Evolutionary conservation across 1,140 invertebrate species (phyloP).

Genomic region (Onthophagus taurus): DNA sequence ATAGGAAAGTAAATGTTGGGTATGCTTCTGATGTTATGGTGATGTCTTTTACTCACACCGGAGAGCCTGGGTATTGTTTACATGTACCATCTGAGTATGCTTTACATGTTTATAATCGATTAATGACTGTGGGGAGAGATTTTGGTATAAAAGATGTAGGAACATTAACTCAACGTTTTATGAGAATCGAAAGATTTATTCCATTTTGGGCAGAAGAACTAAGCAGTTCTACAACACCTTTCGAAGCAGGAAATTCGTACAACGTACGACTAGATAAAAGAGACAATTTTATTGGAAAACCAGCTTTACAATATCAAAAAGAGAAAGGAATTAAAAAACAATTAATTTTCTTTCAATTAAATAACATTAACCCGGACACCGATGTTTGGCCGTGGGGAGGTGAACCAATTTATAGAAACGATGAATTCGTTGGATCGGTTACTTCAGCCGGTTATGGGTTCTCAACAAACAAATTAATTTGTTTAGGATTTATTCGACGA

Average conservation of each 20-base stretch:
- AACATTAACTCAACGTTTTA: slow-evolving; percentile 61
- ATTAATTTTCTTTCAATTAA: slow-evolving; percentile 63
- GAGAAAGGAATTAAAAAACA: slow-evolving; percentile 55
- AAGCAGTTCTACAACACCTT: slow-evolving; percentile 62
- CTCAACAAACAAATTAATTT: slow-evolving; percentile 50
- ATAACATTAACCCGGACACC: slow-evolving; percentile 60
- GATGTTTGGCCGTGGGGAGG: slow-evolving; percentile 76
- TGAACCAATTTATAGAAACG: slow-evolving; percentile 65
- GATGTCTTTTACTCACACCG: slow-evolving; percentile 74
- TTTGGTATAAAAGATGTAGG: slow-evolving; percentile 69
- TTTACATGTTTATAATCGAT: slow-evolving; percentile 65
- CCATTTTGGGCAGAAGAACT: slow-evolving; percentile 62
- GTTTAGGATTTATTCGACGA: slow-evolving; percentile 54
- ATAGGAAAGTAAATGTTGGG: slow-evolving; percentile 64
- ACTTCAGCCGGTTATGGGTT: slow-evolving; percentile 70
- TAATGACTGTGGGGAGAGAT: slow-evolving; percentile 51
- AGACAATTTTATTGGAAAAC: slow-evolving; percentile 64
- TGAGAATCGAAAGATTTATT: slow-evolving; percentile 55
- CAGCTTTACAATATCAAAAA: slow-evolving; percentile 60
- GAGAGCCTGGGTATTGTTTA: slow-evolving; percentile 73
- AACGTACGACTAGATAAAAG: slow-evolving; percentile 59
- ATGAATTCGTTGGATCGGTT: slow-evolving; percentile 60
- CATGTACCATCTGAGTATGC: slow-evolving; percentile 74
- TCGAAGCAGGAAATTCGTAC: slow-evolving; percentile 65
- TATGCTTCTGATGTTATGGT: slow-evolving; percentile 68